Conservation (phyloP, 2,888 invertebrate genomes). For the Craniophora ligustri region DNA sequence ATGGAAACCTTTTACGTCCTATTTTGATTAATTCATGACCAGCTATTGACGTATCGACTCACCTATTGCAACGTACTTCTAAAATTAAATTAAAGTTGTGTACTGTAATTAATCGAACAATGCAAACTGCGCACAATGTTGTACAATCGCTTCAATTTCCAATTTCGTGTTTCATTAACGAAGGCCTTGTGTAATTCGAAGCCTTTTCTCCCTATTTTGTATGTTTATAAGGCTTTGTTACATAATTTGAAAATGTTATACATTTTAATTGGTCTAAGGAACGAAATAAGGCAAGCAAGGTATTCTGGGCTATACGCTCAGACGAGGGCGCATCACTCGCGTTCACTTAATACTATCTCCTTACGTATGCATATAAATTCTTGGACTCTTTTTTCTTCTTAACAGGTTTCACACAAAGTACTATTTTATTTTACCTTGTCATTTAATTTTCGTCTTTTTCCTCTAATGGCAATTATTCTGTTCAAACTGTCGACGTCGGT, state of each 20-base stretch:
- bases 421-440: neutral
- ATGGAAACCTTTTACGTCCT: neutral
- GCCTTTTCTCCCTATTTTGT: constrained; percentile 56
- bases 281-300: constrained; percentile 40
- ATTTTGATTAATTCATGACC: neutral
- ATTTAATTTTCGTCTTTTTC: constrained; percentile 1
- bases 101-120: constrained; percentile 46
- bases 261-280: constrained; percentile 49
- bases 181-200: constrained; percentile 59
- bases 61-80: constrained; percentile 14
- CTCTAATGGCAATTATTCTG: constrained; percentile 38
- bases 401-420: neutral
- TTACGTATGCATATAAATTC: neutral
- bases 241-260: constrained; percentile 50
- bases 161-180: constrained; percentile 62
- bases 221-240: constrained; percentile 51
- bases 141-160: constrained; percentile 55
- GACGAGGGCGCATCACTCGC: constrained; percentile 24
- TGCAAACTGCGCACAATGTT: constrained; percentile 41
- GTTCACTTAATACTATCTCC: constrained; percentile 13
- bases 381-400: too few species aligned
- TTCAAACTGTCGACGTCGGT: constrained; percentile 54
- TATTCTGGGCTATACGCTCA: constrained; percentile 35
- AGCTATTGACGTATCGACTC: constrained; percentile 15
- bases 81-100: constrained; percentile 38